phyloP scores from a whole-genome alignment of 2,113 vertebrate species.

The Sebastes schlegelii region DNA sequence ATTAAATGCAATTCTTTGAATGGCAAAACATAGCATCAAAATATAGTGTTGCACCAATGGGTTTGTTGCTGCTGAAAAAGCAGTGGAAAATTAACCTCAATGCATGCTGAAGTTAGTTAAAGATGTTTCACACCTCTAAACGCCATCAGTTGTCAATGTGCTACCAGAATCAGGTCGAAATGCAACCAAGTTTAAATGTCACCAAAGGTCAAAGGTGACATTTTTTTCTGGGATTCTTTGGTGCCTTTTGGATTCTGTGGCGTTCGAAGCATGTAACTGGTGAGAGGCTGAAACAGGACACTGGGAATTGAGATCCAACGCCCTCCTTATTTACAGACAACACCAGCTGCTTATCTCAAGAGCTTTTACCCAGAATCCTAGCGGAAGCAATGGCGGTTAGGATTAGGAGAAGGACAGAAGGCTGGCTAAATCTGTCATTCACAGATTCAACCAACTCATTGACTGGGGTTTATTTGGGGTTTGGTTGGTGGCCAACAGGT shows the following conservation, averaged over 20 bases:
- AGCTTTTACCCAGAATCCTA: conserved; percentile 31
- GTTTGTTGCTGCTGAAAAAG: neutral
- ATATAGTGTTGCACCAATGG: neutral
- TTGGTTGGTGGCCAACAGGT: neutral
- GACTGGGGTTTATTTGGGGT: conserved; percentile 5
- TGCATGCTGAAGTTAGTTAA: conserved; percentile 1
- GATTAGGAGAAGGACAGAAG: neutral
- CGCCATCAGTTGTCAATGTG: neutral
- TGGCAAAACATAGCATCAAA: neutral
- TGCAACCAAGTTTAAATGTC: neutral
- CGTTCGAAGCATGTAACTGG: conserved; percentile 17
- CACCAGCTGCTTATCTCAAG: conserved; percentile 48
- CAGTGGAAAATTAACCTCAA: neutral
- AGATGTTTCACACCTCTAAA: neutral
- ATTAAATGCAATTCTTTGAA: neutral
- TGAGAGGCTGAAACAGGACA: conserved; percentile 49
- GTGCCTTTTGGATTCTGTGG: conserved; percentile 16
- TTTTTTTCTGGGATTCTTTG: conserved; percentile 21
- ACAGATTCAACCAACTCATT: conserved; percentile 1
- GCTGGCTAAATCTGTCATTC: conserved; percentile 6
- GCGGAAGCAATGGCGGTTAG: neutral
- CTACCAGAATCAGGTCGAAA: neutral
- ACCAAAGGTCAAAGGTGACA: conserved; percentile 43
- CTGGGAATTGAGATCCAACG: conserved; percentile 16
- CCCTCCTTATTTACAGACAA: conserved; percentile 68